phyloP scores from a whole-genome alignment of 2,888 invertebrate genomes.

The Dicyrtomina minuta region DNA sequence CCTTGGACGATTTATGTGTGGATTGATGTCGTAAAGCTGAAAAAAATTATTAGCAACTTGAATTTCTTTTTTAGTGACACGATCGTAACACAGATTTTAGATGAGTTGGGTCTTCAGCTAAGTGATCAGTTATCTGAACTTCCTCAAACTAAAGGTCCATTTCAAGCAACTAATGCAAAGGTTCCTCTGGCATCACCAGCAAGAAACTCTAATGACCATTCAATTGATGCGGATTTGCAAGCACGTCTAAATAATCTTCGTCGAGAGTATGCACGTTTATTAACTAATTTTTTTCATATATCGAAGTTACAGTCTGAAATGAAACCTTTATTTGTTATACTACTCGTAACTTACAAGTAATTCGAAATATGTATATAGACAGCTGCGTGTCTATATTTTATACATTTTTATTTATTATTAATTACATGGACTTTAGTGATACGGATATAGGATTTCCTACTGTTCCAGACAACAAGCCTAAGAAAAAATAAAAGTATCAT shows the following conservation, averaged over 20 bases:
- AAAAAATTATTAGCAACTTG: too few relatives aligned
- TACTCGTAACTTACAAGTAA: too few relatives aligned
- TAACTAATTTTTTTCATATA: too few relatives aligned
- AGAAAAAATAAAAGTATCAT: background rate
- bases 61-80: slow-evolving; percentile 57
- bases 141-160: slow-evolving; percentile 56
- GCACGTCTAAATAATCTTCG: slow-evolving; percentile 92
- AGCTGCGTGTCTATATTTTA: too few relatives aligned
- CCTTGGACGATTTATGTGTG: too few relatives aligned
- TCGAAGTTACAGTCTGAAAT: too few relatives aligned
- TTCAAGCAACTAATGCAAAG: background rate
- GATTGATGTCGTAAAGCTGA: too few relatives aligned
- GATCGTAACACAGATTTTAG: slow-evolving; percentile 63
- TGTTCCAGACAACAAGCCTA: slow-evolving; percentile 19
- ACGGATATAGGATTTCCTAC: background rate
- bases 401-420: too few relatives aligned
- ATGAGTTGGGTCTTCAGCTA: slow-evolving; percentile 64
- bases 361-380: too few relatives aligned
- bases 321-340: too few relatives aligned
- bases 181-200: slow-evolving; percentile 3
- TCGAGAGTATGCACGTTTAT: slow-evolving; percentile 65
- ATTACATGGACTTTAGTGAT: too few relatives aligned
- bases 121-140: slow-evolving; percentile 61
- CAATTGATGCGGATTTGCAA: slow-evolving; percentile 87
- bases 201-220: slow-evolving; percentile 9